phyloP scores from a whole-genome alignment of 2,113 vertebrate genomes.

The Malurus alboscapulatus region DNA sequence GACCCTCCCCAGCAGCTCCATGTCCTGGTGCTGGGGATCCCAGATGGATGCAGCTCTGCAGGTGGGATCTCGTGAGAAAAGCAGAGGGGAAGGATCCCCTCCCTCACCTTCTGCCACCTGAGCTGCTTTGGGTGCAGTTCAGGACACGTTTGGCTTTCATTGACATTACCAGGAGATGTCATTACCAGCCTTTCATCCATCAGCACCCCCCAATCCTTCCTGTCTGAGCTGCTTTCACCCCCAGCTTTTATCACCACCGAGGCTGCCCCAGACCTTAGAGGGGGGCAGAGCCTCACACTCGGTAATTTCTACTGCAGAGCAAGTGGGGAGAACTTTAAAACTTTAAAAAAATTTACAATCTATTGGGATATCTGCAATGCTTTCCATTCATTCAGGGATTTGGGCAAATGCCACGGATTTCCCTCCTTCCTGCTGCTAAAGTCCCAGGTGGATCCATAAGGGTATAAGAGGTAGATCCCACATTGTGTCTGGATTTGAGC shows the following conservation, averaged over 20 bases:
- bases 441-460: not conserved
- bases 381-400: not conserved
- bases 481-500: not conserved
- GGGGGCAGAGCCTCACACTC: not conserved
- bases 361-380: not conserved
- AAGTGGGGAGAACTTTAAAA: not conserved
- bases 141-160: not conserved
- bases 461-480: not conserved
- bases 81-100: not conserved
- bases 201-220: not conserved
- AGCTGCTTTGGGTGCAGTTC: not conserved
- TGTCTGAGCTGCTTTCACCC: not conserved
- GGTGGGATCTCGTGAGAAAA: too few relatives aligned
- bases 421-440: accelerated
- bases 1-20: not conserved
- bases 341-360: not conserved
- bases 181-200: not conserved
- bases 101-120: not conserved
- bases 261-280: not conserved
- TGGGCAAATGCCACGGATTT: not conserved
- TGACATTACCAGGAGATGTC: too few relatives aligned
- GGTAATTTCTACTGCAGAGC: not conserved
- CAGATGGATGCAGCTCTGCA: not conserved
- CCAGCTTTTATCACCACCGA: not conserved
- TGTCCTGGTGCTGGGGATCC: not conserved